Evolutionary conservation across 2,113 vertebrate species (phyloP).

Genomic region (Caranx ignobilis): DNA sequence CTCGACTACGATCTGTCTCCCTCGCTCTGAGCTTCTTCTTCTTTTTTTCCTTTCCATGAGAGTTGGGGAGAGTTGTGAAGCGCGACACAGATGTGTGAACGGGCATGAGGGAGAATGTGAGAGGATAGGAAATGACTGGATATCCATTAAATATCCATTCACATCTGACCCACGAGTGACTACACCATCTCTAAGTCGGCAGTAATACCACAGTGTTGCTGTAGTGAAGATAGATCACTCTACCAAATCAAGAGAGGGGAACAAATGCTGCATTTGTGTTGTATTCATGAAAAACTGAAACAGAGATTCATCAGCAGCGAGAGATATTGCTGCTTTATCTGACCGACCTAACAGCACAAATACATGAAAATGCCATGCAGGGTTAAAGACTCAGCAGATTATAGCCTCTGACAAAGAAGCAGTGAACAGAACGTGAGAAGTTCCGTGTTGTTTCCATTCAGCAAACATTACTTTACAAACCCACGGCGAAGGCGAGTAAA

Average conservation of each 20-base stretch:
- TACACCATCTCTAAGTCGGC: constrained; percentile 22
- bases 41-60: constrained; percentile 12
- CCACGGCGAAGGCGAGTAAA: not conserved
- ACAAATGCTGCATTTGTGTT: not conserved
- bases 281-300: not conserved
- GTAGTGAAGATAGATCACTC: constrained; percentile 1
- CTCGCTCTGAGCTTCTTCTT: constrained; percentile 32
- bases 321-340: not conserved
- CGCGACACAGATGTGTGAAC: not conserved
- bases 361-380: not conserved
- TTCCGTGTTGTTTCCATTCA: not conserved
- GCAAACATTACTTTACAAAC: not conserved
- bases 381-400: constrained; percentile 4
- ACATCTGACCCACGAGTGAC: constrained; percentile 24
- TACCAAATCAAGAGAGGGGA: not conserved
- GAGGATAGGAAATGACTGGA: constrained; percentile 1
- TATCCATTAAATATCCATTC: constrained; percentile 43
- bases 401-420: not conserved
- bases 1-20: constrained; percentile 69
- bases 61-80: constrained; percentile 37
- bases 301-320: constrained; percentile 21
- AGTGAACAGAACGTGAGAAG: not conserved
- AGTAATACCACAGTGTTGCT: constrained; percentile 1
- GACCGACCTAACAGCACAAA: not conserved
- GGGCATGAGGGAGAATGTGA: not conserved